Percentiles rank a stretch among this genome's conserved stretches.
Conservation (phyloP, 1,140 invertebrate genomes). For the Diprion similis region DNA sequence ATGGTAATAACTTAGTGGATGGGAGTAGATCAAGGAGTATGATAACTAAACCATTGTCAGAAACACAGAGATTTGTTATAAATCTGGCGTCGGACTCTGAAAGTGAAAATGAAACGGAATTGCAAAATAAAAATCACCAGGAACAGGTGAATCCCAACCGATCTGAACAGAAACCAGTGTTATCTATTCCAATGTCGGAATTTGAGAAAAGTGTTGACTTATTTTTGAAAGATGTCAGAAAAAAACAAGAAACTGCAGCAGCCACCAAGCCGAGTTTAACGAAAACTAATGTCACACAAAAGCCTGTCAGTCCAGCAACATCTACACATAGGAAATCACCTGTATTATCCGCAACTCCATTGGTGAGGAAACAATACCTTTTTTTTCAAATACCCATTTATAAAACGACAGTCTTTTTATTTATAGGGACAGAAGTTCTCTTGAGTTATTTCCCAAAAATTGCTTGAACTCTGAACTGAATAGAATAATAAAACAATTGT, state of each 20-base stretch:
- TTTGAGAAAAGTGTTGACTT: constrained; percentile 55
- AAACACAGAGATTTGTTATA: constrained; percentile 50
- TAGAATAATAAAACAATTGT: no score
- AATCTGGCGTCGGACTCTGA: constrained; percentile 52
- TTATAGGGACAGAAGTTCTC: no score
- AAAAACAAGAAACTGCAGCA: constrained; percentile 48
- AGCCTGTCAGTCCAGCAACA: constrained; percentile 9
- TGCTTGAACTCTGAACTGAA: no score
- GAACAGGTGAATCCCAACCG: background rate
- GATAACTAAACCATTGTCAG: constrained; percentile 27
- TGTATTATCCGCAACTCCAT: constrained; percentile 25
- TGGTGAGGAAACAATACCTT: constrained; percentile 19
- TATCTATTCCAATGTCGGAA: constrained; percentile 42
- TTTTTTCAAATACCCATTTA: no score
- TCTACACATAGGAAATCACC: background rate
- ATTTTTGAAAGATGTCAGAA: constrained; percentile 51
- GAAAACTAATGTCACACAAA: background rate
- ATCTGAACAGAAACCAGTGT: constrained; percentile 22
- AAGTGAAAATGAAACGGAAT: constrained; percentile 48
- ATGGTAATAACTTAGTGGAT: constrained; percentile 16
- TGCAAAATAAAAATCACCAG: background rate
- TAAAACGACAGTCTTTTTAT: background rate
- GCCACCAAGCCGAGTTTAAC: constrained; percentile 22
- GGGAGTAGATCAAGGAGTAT: constrained; percentile 30
- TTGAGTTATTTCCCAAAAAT: no score